A percentile compares a stretch with the other conserved stretches of the same genome.
Conservation (phyloP, 2,113 vertebrate genomes). For the Charadrius vociferus region DNA sequence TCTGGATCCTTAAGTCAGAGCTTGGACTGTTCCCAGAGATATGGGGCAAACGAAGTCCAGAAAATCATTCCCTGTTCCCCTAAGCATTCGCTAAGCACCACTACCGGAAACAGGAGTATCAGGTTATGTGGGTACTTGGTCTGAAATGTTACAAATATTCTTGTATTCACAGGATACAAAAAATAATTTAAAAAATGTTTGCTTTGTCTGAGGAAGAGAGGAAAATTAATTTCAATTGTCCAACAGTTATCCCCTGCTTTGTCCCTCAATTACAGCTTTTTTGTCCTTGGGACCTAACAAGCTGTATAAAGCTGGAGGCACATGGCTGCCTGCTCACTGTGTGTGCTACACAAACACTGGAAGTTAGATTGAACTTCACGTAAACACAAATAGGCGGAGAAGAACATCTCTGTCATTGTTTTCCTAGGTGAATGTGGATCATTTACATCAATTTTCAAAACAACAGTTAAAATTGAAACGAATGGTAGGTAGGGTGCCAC, state of each 20-base stretch:
- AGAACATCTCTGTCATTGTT: neutral
- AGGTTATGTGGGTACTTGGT: neutral
- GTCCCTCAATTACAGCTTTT: neutral
- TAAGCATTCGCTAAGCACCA: neutral
- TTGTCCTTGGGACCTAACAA: neutral
- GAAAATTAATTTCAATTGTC: neutral
- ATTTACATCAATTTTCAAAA: neutral
- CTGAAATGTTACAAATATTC: neutral
- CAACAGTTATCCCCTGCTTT: neutral
- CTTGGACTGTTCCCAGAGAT: neutral
- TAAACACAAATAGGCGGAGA: neutral
- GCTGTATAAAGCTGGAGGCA: neutral
- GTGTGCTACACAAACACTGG: too few species aligned
- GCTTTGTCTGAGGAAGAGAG: neutral
- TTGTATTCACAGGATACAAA: neutral
- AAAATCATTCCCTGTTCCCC: neutral
- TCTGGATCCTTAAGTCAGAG: neutral
- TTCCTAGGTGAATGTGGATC: fast-evolving
- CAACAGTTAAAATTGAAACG: fast-evolving
- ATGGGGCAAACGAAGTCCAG: neutral
- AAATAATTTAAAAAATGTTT: neutral
- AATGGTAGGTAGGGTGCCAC: neutral
- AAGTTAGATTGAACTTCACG: neutral
- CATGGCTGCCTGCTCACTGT: neutral
- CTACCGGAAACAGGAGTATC: neutral